Percentiles rank a stretch among this genome's conserved stretches.
Conservation (phyloP, 2,888 invertebrate species). For the Parnassius smintheus region DNA sequence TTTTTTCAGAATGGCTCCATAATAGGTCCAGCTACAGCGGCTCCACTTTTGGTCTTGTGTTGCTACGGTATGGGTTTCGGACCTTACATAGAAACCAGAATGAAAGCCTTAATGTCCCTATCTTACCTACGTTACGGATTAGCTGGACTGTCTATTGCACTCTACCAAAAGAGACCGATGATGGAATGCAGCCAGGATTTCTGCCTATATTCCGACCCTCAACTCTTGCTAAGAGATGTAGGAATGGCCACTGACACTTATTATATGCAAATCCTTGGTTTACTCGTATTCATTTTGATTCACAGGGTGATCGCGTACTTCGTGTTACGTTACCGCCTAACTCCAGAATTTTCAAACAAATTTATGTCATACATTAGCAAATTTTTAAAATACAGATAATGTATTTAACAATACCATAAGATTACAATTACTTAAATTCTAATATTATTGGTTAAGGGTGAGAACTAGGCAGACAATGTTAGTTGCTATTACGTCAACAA, state of each 20-base stretch:
- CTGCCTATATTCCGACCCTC: constrained; percentile 81
- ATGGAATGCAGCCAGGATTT: constrained; percentile 82
- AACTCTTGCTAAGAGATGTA: constrained; percentile 83
- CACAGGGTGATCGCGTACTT: constrained; percentile 79
- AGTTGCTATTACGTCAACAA: not conserved
- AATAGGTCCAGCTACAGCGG: constrained; percentile 78
- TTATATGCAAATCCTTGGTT: constrained; percentile 77
- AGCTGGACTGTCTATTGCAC: constrained; percentile 80
- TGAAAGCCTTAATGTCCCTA: constrained; percentile 78
- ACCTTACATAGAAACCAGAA: constrained; percentile 70
- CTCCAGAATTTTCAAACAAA: constrained; percentile 78
- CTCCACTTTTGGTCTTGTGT: constrained; percentile 79
- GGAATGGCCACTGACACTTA: constrained; percentile 80
- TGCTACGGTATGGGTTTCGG: constrained; percentile 85
- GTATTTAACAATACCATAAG: constrained; percentile 1
- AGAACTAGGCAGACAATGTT: not conserved
- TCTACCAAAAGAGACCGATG: constrained; percentile 80
- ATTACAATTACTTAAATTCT: not conserved
- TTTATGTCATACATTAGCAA: constrained; percentile 79
- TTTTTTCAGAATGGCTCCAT: constrained; percentile 82
- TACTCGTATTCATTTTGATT: constrained; percentile 79
- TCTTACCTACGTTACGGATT: constrained; percentile 86
- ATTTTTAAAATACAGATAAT: constrained; percentile 74
- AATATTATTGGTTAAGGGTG: not conserved
- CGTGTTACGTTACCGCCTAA: constrained; percentile 80